Evolutionary conservation across 2,797 vertebrate genomes (phyloP).

Genomic region (Scolopax bukidnonensis): DNA sequence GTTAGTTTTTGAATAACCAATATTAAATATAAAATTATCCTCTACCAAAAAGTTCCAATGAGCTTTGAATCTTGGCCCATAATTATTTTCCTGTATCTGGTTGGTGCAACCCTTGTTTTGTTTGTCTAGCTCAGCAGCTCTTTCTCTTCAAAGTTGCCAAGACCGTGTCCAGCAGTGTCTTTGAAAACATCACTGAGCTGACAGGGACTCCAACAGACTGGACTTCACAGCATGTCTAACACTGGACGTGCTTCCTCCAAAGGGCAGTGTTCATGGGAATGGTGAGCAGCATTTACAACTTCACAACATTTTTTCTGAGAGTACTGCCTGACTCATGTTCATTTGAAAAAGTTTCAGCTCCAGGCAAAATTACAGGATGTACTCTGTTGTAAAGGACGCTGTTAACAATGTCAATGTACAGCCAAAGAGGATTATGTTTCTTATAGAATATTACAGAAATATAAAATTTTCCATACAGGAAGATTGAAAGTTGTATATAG

Average conservation of each 20-base stretch:
- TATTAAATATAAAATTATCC: not conserved
- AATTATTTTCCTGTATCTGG: rapidly evolving
- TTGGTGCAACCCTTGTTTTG: not conserved
- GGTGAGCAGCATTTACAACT: not conserved
- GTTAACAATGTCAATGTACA: not conserved
- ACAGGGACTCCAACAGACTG: not conserved
- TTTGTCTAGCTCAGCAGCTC: not conserved
- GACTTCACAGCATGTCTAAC: not conserved
- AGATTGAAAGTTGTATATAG: not conserved
- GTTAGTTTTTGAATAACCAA: not conserved
- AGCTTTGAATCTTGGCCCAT: not conserved
- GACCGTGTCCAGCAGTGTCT: not conserved
- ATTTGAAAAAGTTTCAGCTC: slow-evolving; percentile 51
- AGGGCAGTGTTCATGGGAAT: slow-evolving; percentile 23
- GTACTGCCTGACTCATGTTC: slow-evolving; percentile 62
- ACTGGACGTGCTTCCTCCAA: not conserved
- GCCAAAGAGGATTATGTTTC: not conserved
- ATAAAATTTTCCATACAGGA: not conserved
- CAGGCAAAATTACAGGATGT: slow-evolving; percentile 64
- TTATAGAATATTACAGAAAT: slow-evolving; percentile 27
- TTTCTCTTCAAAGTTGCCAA: not conserved
- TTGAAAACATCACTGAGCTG: not conserved
- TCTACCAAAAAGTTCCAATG: not conserved
- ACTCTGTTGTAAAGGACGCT: slow-evolving; percentile 17
- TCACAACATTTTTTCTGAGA: not conserved